Evolutionary conservation across 2,797 vertebrate species (phyloP).

Genomic region (Martes flavigula): DNA sequence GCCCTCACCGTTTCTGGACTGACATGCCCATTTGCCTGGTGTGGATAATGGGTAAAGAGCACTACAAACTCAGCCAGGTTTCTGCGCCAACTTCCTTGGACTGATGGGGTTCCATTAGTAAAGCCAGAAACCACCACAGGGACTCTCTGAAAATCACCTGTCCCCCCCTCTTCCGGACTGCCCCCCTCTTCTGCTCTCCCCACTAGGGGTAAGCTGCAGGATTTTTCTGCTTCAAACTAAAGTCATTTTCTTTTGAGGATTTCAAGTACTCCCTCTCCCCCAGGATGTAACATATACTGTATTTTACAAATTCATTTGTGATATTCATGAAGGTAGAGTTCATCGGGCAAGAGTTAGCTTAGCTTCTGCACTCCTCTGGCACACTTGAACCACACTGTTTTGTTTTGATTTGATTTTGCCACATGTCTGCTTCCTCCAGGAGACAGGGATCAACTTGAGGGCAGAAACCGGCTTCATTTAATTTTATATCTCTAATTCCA

Average conservation of each 20-base stretch:
- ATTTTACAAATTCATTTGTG: neutral
- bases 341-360: neutral
- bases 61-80: neutral
- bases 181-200: neutral
- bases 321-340: neutral
- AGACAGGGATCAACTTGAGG: neutral
- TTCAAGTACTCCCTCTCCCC: neutral
- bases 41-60: neutral
- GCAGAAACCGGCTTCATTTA: neutral
- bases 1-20: neutral
- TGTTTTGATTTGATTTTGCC: neutral
- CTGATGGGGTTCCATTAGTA: neutral
- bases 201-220: neutral
- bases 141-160: neutral
- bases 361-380: neutral
- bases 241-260: slow-evolving; percentile 25
- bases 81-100: neutral
- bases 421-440: neutral
- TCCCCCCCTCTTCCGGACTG: neutral
- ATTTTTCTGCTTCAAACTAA: slow-evolving; percentile 22
- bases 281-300: neutral
- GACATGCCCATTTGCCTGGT: neutral
- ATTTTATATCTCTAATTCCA: neutral
- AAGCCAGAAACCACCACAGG: neutral
- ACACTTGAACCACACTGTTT: neutral